Conservation (phyloP, 2,888 invertebrate species). For the Galerucella nymphaeae region DNA sequence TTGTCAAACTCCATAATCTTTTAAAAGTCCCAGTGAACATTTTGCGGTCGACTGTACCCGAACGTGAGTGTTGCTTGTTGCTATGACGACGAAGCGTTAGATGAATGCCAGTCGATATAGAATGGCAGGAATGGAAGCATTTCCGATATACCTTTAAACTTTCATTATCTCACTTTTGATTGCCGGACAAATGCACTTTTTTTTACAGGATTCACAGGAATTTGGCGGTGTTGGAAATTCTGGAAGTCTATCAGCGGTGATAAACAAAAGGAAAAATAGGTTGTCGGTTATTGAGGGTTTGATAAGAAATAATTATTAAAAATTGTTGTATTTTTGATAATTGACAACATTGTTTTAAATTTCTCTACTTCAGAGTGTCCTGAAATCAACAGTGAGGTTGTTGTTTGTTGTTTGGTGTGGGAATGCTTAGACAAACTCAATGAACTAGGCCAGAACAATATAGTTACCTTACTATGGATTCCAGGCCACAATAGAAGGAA, state of each 20-base stretch:
- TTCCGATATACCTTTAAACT: constrained; percentile 30
- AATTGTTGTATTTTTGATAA: too few species aligned
- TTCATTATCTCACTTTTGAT: constrained; percentile 33
- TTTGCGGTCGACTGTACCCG: constrained; percentile 60
- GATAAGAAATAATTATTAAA: too few species aligned
- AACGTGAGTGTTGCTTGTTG: constrained; percentile 59
- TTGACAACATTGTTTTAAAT: too few species aligned
- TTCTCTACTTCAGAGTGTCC: too few species aligned
- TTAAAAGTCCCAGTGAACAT: background rate
- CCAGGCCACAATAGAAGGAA: too few species aligned
- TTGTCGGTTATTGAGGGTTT: too few species aligned
- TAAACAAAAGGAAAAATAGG: background rate
- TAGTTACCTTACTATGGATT: too few species aligned
- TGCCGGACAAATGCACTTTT: constrained; percentile 19
- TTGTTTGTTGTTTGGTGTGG: too few species aligned
- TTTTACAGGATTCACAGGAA: constrained; percentile 9
- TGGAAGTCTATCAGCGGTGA: constrained; percentile 8
- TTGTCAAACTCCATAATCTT: background rate
- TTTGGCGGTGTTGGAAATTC: constrained; percentile 3
- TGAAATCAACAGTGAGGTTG: too few species aligned
- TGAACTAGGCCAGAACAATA: too few species aligned
- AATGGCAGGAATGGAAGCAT: constrained; percentile 39
- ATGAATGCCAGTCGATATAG: constrained; percentile 59
- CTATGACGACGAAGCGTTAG: constrained; percentile 56
- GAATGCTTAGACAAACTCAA: too few species aligned